phyloP scores from a whole-genome alignment of 2,113 vertebrate genomes.

The Solea solea region DNA sequence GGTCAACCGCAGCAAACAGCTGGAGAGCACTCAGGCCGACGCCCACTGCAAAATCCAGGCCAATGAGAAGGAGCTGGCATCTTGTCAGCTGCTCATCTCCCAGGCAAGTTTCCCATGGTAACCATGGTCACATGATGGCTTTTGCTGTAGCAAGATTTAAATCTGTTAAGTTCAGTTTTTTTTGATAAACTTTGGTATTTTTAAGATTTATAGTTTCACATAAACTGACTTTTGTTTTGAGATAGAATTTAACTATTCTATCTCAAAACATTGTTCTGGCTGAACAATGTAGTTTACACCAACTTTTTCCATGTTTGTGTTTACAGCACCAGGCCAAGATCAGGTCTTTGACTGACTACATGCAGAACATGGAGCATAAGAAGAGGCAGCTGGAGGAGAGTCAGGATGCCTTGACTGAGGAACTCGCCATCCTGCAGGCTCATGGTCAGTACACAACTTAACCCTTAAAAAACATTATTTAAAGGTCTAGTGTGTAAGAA shows the following conservation, averaged over 20 bases:
- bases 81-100: conserved; percentile 91
- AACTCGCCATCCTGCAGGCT: conserved; percentile 87
- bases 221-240: background rate
- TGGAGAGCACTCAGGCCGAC: conserved; percentile 89
- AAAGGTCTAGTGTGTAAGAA: background rate
- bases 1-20: conserved; percentile 90
- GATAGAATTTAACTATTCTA: too few species aligned
- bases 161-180: background rate
- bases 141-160: background rate
- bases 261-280: too few species aligned
- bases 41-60: conserved; percentile 90
- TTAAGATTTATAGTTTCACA: background rate
- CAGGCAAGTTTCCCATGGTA: conserved; percentile 77
- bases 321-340: conserved; percentile 93
- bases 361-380: conserved; percentile 95
- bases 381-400: conserved; percentile 90
- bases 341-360: conserved; percentile 92
- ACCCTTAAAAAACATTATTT: background rate
- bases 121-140: background rate
- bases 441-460: conserved; percentile 70
- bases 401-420: conserved; percentile 88
- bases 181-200: background rate
- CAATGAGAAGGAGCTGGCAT: conserved; percentile 90
- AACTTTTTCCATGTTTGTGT: background rate
- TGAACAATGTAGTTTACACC: too few species aligned